A percentile compares a stretch with the other conserved stretches of the same genome.
Conservation (phyloP, 2,797 vertebrate species). For the Chelmon rostratus region DNA sequence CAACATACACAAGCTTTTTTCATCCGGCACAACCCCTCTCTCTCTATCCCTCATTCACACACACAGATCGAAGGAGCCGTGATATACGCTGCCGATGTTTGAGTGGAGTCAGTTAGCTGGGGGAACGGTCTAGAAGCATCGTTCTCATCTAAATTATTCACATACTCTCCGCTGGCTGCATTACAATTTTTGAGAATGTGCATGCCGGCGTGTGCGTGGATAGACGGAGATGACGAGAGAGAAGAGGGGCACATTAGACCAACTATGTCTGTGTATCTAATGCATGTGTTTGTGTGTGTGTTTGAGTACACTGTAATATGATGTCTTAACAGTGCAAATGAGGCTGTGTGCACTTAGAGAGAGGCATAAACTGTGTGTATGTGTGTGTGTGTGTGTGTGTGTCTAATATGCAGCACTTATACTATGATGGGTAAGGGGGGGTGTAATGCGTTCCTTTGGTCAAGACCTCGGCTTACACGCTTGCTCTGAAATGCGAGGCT, state of each 20-base stretch:
- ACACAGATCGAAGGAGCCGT: slow-evolving; percentile 37
- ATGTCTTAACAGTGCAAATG: slow-evolving; percentile 65
- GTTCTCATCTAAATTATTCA: slow-evolving; percentile 81
- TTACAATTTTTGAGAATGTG: slow-evolving; percentile 65
- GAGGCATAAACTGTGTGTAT: slow-evolving; percentile 40
- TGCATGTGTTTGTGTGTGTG: slow-evolving; percentile 37
- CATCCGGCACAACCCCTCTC: not conserved
- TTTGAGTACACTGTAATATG: slow-evolving; percentile 66
- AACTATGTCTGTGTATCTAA: slow-evolving; percentile 38
- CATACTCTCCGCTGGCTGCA: slow-evolving; percentile 59
- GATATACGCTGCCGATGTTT: slow-evolving; percentile 44
- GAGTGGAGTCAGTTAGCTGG: slow-evolving; percentile 64
- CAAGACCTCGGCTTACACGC: slow-evolving; percentile 55
- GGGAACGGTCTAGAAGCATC: slow-evolving; percentile 76
- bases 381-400: slow-evolving; percentile 26
- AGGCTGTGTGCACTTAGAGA: slow-evolving; percentile 72
- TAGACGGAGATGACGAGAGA: slow-evolving; percentile 24
- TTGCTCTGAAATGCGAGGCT: slow-evolving; percentile 50
- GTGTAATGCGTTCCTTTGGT: slow-evolving; percentile 69
- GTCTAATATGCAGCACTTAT: slow-evolving; percentile 72
- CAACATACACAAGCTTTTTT: not conserved
- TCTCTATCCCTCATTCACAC: slow-evolving; percentile 15
- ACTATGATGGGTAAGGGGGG: slow-evolving; percentile 40
- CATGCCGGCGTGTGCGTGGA: slow-evolving; percentile 18
- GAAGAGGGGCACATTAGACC: slow-evolving; percentile 47